A percentile compares a stretch with the other conserved stretches of the same genome.
These are phyloP conservation scores for Trididemnum clinides DNA, from an alignment of 23 tunicate species.

Conservation along the genomic window DNA sequence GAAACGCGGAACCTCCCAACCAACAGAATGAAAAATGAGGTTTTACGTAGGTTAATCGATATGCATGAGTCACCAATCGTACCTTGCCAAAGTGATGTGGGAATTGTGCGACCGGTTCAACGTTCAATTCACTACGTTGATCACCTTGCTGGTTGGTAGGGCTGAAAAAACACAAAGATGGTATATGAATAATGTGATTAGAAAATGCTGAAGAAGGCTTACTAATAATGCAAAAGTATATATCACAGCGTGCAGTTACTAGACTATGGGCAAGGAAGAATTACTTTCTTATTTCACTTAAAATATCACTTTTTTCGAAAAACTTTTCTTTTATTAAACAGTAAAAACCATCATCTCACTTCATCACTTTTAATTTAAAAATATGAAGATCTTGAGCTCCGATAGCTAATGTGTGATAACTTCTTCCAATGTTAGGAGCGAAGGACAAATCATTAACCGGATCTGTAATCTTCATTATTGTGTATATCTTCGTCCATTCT, in stretches of 20 bases:
- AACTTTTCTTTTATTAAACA: no score
- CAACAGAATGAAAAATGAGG: neutral
- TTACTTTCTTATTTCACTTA: no score
- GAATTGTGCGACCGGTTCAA: conserved; percentile 35
- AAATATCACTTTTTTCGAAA: no score
- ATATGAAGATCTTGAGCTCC: conserved; percentile 80
- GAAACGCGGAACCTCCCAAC: no score
- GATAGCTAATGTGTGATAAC: conserved; percentile 71
- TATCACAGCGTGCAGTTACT: no score
- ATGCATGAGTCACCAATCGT: neutral
- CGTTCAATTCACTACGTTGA: conserved; percentile 2
- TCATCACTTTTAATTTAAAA: conserved; percentile 49
- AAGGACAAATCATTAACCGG: conserved; percentile 78
- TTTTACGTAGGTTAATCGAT: neutral
- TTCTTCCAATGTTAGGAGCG: conserved; percentile 77
- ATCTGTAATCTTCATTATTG: conserved; percentile 67
- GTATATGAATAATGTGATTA: no score
- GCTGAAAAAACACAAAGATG: neutral
- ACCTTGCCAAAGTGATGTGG: conserved; percentile 39
- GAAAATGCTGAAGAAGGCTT: no score
- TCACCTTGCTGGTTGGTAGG: neutral
- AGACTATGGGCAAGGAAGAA: no score
- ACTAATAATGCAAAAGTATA: no score
- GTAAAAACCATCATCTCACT: no score
- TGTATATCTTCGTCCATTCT: conserved; percentile 71